These are phyloP conservation scores for Epinephelus fuscoguttatus DNA, from an alignment of 2,113 vertebrate species.

Conservation along the genomic window DNA sequence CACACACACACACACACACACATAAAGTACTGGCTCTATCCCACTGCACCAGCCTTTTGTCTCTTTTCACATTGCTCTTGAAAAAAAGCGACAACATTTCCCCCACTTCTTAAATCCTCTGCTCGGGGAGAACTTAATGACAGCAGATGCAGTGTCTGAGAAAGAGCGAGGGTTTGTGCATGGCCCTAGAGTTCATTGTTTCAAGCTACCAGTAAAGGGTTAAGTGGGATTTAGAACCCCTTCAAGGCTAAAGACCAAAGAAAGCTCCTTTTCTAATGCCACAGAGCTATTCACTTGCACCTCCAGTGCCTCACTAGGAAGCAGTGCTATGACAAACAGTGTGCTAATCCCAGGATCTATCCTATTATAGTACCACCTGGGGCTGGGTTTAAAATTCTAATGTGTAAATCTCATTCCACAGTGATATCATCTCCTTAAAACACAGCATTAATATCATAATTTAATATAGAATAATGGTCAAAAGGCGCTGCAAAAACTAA, in stretches of 20 bases:
- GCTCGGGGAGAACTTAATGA: conserved; percentile 14
- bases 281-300: conserved; percentile 32
- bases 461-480: not conserved
- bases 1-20: conserved; percentile 1
- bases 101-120: conserved; percentile 27
- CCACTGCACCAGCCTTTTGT: conserved; percentile 10
- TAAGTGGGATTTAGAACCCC: conserved; percentile 37
- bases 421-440: conserved; percentile 6
- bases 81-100: conserved; percentile 20
- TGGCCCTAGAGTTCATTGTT: conserved; percentile 43
- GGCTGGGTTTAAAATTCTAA: not conserved
- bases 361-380: conserved; percentile 11
- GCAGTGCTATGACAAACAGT: conserved; percentile 27
- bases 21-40: conserved; percentile 6
- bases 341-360: conserved; percentile 26
- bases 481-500: not conserved
- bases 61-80: conserved; percentile 17
- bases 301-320: conserved; percentile 29
- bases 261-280: conserved; percentile 45
- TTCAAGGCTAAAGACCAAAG: conserved; percentile 26
- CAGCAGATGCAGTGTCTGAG: conserved; percentile 44
- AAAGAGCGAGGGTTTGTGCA: conserved; percentile 3
- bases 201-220: conserved; percentile 45
- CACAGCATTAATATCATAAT: conserved; percentile 4
- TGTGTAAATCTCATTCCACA: conserved; percentile 22